Evolutionary conservation across 1,140 invertebrate species (phyloP).

Genomic region (Drosophila busckii): DNA sequence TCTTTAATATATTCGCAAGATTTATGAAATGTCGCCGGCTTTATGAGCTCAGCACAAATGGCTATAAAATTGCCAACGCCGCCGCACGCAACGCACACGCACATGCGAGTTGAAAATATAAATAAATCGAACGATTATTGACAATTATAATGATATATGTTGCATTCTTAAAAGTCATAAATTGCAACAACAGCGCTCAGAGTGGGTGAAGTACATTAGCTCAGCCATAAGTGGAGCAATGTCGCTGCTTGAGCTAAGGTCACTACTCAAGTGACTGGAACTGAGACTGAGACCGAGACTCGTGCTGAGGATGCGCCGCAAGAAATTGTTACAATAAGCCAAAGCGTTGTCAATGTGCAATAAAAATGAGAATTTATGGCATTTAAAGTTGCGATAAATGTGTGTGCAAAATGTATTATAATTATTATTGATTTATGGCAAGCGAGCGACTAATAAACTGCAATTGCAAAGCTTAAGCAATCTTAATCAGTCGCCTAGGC

Average conservation of each 20-base stretch:
- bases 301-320: conserved; percentile 14
- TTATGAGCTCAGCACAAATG: conserved; percentile 63
- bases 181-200: conserved; percentile 42
- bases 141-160: conserved; percentile 76
- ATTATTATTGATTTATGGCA: no score
- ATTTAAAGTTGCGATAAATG: conserved; percentile 18
- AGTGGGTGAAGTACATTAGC: conserved; percentile 47
- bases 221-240: conserved; percentile 46
- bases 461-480: no score
- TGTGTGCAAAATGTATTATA: not conserved
- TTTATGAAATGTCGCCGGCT: conserved; percentile 67
- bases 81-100: no score
- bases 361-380: conserved; percentile 29
- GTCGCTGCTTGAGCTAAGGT: conserved; percentile 24
- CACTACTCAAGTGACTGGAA: conserved; percentile 46
- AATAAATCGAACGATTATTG: conserved; percentile 77
- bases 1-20: conserved; percentile 64
- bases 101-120: conserved; percentile 76
- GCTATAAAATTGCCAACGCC: conserved; percentile 65
- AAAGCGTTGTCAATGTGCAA: conserved; percentile 8
- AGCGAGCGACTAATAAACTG: no score
- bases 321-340: no score
- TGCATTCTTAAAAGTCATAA: conserved; percentile 70
- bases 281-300: not conserved
- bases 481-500: no score